A percentile compares a stretch with the other conserved stretches of the same genome.
These are phyloP conservation scores for Netelia inedita DNA, from an alignment of 2,888 invertebrate genomes.

Conservation along the genomic window DNA sequence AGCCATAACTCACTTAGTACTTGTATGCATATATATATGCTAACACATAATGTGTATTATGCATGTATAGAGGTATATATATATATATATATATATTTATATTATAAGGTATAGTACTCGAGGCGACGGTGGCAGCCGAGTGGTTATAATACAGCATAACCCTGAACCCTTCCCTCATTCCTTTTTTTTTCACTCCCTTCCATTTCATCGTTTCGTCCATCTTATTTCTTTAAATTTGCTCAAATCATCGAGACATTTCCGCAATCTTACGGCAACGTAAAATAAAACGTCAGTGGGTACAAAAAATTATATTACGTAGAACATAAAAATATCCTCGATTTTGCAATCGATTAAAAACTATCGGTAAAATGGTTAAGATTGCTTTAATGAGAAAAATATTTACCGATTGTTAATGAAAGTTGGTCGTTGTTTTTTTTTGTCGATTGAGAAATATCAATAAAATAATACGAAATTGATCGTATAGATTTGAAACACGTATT, in stretches of 20 bases:
- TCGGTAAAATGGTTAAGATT: not conserved
- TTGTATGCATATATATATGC: slow-evolving; percentile 63
- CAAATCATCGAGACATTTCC: slow-evolving; percentile 10
- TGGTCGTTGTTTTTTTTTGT: not conserved
- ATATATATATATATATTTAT: slow-evolving; percentile 23
- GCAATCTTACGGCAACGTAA: not conserved
- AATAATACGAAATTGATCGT: not conserved
- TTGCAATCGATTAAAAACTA: not conserved
- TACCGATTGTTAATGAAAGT: not conserved
- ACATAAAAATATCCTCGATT: not conserved
- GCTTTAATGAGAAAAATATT: not conserved
- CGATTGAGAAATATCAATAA: not conserved
- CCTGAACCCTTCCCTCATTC: slow-evolving; percentile 50
- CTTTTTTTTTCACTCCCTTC: slow-evolving; percentile 26
- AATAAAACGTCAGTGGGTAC: not conserved
- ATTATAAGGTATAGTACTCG: slow-evolving; percentile 42
- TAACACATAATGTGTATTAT: slow-evolving; percentile 49
- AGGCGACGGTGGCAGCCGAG: slow-evolving; percentile 59
- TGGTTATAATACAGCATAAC: slow-evolving; percentile 40
- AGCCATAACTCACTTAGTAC: slow-evolving; percentile 84
- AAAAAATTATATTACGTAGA: not conserved
- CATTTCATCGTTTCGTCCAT: slow-evolving; percentile 15
- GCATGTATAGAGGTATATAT: slow-evolving; percentile 7
- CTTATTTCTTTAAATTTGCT: slow-evolving; percentile 6
- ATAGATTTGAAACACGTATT: not conserved